Evolutionary conservation across 2,113 vertebrate species (phyloP).

Genomic region (Heliornis fulica): DNA sequence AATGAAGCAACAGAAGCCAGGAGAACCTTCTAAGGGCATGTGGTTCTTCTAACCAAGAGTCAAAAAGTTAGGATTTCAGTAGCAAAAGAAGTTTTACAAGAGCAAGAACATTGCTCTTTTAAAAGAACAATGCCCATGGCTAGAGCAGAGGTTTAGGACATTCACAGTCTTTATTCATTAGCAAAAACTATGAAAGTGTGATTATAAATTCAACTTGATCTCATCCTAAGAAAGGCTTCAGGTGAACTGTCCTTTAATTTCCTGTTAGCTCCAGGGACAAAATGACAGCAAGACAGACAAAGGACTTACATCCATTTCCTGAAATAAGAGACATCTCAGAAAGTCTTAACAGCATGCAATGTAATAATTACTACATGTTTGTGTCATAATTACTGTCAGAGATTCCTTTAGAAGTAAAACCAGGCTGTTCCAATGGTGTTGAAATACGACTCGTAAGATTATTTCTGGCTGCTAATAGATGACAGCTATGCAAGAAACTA

Average conservation of each 20-base stretch:
- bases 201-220: constrained; percentile 23
- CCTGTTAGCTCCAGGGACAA: background rate
- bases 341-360: background rate
- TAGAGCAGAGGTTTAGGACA: constrained; percentile 14
- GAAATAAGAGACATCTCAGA: background rate
- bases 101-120: background rate
- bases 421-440: background rate
- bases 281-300: background rate
- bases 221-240: constrained; percentile 19
- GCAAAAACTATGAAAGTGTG: background rate
- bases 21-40: background rate
- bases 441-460: background rate
- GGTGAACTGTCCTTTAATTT: constrained; percentile 27
- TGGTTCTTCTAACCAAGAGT: background rate
- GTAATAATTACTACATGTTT: background rate
- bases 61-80: background rate
- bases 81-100: background rate
- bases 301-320: background rate
- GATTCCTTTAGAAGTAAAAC: constrained; percentile 1
- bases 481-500: background rate
- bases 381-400: background rate
- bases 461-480: background rate
- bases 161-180: constrained; percentile 15
- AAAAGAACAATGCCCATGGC: background rate
- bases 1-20: background rate